Evolutionary conservation across 2,797 vertebrate species (phyloP), one percentile per base, ranked within the genome.

Genomic region (Notamacropus eugenii): DNA sequence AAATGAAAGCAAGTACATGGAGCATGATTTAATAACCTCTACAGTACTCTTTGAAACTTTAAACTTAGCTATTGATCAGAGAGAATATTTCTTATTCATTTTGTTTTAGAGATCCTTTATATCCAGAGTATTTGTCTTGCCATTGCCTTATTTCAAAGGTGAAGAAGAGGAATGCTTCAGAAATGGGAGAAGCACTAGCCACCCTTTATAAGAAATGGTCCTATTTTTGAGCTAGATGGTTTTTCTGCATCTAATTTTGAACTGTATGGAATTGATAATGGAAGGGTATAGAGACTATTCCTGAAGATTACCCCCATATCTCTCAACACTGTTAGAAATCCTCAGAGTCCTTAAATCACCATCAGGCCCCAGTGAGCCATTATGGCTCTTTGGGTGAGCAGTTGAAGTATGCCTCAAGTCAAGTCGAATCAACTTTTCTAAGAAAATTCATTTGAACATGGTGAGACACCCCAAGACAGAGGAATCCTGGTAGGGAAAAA

Each of bases 151-250:
- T 91, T 74, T 94, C 56, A 29, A 27, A 93, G n/a, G 34, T 4
- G 55, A 94, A 94, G 14, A 55, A 91, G 91, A 74, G n/a, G 94
- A 92, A 92, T 95, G 40, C 22, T 90, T 95, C 58, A 94, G 22
- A 95, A 93, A 82, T 55, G 92, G 95, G 87, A 46, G 4, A 50
- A 94, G 24, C 52, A 91, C 50, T 91, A 52, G 90, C 19, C 54
- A 16, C 62, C 91, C 14, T 92, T 91, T 82, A 92, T 94, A 50
- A 93, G 29, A 58, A 5, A 29, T 92, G 90, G 93, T 91, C 91
- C 34, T 59, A 24, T 57, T 82, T 82, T 91, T 57, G 59, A 54
- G 9, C 58, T 46, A 94, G 28, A 8, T 50, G 91, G 58, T 54
- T 67, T 67, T 74, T 74, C 6, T 40, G 5, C 11, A 40, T 74